phyloP scores from a whole-genome alignment of 2,888 invertebrate species.

The Leucoptera coffeella region DNA sequence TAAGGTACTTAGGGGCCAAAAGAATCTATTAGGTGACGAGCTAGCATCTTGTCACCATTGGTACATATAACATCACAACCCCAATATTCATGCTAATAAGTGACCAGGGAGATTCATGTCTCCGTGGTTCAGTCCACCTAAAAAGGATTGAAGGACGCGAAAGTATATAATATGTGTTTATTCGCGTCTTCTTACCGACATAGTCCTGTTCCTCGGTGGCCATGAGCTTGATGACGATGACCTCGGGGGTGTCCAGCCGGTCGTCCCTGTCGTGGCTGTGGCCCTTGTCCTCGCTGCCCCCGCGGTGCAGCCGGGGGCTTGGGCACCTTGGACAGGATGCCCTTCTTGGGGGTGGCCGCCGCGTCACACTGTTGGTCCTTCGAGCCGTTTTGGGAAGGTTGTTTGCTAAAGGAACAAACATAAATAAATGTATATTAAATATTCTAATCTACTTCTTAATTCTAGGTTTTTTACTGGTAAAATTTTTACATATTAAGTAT shows the following conservation, averaged over 20 bases:
- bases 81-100: too few species aligned
- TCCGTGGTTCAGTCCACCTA: neutral
- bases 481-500: too few species aligned
- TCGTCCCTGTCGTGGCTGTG: slow-evolving; percentile 15
- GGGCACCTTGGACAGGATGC: slow-evolving; percentile 30
- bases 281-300: slow-evolving; percentile 13
- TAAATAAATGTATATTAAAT: neutral
- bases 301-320: slow-evolving; percentile 26
- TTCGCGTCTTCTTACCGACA: slow-evolving; percentile 21
- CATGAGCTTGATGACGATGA: slow-evolving; percentile 33
- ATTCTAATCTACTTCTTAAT: neutral
- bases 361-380: slow-evolving; percentile 22
- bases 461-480: neutral
- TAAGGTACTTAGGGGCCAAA: too few species aligned
- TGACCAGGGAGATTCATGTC: neutral
- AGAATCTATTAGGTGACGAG: too few species aligned
- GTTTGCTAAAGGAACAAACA: slow-evolving; percentile 13
- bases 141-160: neutral
- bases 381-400: slow-evolving; percentile 18
- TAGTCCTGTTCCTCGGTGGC: slow-evolving; percentile 33
- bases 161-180: neutral
- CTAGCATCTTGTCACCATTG: too few species aligned
- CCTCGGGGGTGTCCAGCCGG: slow-evolving; percentile 20
- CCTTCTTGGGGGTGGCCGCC: slow-evolving; percentile 15
- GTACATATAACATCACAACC: too few species aligned